A percentile compares a stretch with the other conserved stretches of the same genome.
These are phyloP conservation scores for Onychomys arenicola DNA, from an alignment of 2,797 vertebrate species.

Conservation along the genomic window DNA sequence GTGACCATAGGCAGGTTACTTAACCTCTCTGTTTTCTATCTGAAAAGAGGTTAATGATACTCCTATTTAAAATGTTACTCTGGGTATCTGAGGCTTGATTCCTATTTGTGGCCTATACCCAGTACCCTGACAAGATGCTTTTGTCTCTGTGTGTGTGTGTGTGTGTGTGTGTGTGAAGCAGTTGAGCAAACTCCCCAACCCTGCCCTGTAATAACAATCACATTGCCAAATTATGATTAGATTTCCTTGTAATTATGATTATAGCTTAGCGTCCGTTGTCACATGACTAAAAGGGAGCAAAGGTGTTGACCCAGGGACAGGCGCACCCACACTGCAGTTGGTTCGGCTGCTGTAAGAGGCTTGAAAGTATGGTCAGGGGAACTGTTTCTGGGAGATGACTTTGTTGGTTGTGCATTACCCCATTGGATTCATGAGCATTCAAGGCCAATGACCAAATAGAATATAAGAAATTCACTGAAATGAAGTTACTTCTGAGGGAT, in stretches of 20 bases:
- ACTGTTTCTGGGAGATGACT: conserved; percentile 3
- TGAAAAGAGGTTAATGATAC: background rate
- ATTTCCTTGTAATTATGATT: background rate
- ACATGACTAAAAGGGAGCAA: background rate
- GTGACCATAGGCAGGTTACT: background rate
- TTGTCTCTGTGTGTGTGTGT: background rate
- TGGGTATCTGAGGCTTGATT: background rate
- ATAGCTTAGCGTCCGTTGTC: background rate
- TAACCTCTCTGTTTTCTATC: conserved; percentile 7
- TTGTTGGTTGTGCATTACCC: background rate
- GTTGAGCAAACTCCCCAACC: background rate
- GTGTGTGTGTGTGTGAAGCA: background rate
- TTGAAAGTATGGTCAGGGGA: background rate
- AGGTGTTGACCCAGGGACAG: background rate
- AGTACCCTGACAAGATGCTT: background rate
- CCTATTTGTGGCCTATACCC: background rate
- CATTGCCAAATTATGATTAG: background rate
- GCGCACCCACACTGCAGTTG: background rate
- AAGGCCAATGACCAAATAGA: conserved; percentile 3
- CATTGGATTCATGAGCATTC: conserved; percentile 31
- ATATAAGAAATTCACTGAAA: conserved; percentile 41
- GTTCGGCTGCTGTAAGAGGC: background rate
- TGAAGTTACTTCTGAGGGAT: background rate
- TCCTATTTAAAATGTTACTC: background rate
- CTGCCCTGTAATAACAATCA: too few species aligned